phyloP scores from a whole-genome alignment of 2,797 vertebrate species.

The Linurgus olivaceus region DNA sequence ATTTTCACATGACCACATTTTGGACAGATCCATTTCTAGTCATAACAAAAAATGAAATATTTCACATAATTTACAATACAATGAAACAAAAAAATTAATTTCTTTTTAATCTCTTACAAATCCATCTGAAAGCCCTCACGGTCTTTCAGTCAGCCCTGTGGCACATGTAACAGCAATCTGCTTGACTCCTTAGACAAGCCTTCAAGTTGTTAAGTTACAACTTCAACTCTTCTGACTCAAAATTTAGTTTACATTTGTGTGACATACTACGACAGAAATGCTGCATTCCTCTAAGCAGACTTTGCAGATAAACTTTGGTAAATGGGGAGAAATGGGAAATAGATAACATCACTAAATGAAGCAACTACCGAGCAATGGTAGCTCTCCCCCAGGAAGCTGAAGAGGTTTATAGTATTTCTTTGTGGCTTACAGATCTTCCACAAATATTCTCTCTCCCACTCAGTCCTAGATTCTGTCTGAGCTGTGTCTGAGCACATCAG shows the following conservation, averaged over 20 bases:
- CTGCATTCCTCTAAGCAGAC: neutral
- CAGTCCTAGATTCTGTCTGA: neutral
- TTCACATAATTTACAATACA: neutral
- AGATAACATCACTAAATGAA: neutral
- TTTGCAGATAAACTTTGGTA: neutral
- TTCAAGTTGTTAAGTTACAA: neutral
- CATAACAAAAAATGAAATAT: neutral
- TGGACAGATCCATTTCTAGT: neutral
- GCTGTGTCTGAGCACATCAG: neutral
- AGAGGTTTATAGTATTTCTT: neutral
- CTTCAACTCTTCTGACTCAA: neutral
- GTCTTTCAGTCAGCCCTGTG: neutral
- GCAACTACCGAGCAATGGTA: neutral
- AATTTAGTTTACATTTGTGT: neutral
- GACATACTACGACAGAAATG: neutral
- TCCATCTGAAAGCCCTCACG: neutral
- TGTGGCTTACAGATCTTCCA: neutral
- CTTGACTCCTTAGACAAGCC: neutral
- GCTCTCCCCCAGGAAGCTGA: neutral
- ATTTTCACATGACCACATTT: neutral
- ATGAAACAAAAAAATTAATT: neutral
- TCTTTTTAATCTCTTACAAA: neutral
- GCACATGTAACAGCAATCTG: neutral
- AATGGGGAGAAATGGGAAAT: neutral
- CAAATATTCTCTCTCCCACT: neutral